Evolutionary conservation across 2,888 invertebrate species (phyloP), one percentile per base, ranked within the genome.

Genomic region (Tenthredo distinguenda): DNA sequence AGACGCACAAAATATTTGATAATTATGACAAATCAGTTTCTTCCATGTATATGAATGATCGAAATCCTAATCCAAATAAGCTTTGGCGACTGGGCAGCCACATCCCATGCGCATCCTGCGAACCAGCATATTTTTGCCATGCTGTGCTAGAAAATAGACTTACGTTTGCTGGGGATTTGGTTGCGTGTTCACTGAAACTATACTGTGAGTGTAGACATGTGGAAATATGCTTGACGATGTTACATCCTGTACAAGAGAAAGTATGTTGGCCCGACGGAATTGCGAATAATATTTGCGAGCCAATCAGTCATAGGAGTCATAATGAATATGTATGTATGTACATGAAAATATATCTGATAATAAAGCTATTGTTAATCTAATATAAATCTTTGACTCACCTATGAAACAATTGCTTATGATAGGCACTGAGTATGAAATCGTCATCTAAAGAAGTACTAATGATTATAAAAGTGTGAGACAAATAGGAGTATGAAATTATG

Each of bases 231-330:
- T 31, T 9, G 7, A 77, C 15, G n/a, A 31, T 55, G 18, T 55
- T 55, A 77, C 18, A 77, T 77, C 50, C 77, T 77, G 77, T 77
- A 77, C n/a, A 77, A 34, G 10, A 77, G 2, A 77, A 77, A 77
- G 4, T 47, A 50, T 21, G 18, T 55, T 55, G 6, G 18, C 31
- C 50, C 50, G 34, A 77, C 7, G 34, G 18, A 77, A 77, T 55
- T 77, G 50, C 55, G 55, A 34, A 77, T 74, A 12, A 74, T 74
- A 9, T 7, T 21, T 43, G 40, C 15, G 3, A 77, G n/a, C 26
- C 26, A 43, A 43, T n/a, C 26, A 21, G 43, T 43, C 31, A 50
- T 77, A 37, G 47, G 21, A 50, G 7, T 2, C 55, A 77, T 9
- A n/a, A 77, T 77, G 47, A 50, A 55, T 55, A 55, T 34, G 18